Conservation (phyloP, 2,888 invertebrate species). For the Trichopoda pennipes region DNA sequence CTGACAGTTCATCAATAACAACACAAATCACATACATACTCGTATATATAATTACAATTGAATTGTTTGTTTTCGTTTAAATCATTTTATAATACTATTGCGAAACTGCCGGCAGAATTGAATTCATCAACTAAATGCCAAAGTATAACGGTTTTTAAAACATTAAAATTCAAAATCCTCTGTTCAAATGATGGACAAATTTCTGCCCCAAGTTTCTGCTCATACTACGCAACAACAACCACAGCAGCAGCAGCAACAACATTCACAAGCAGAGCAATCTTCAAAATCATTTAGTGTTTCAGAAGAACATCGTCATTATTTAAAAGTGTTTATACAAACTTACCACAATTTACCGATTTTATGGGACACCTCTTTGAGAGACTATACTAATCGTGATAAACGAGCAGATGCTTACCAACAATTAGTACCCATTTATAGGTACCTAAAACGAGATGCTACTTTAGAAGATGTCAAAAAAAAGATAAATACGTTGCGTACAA, state of each 20-base stretch:
- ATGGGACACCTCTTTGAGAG: conserved; percentile 78
- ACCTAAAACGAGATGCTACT: conserved; percentile 78
- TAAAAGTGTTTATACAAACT: conserved; percentile 77
- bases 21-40: conserved; percentile 39
- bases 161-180: conserved; percentile 15
- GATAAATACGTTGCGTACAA: conserved; percentile 78
- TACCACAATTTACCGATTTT: conserved; percentile 77
- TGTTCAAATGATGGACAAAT: conserved; percentile 61
- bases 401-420: conserved; percentile 77
- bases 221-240: conserved; percentile 44
- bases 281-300: conserved; percentile 75
- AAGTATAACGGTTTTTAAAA: conserved; percentile 56
- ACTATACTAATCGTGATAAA: conserved; percentile 79
- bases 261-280: conserved; percentile 31
- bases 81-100: conserved; percentile 10
- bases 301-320: conserved; percentile 77
- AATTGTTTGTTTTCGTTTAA: background rate
- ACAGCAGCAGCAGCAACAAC: conserved; percentile 70
- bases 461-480: conserved; percentile 79
- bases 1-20: conserved; percentile 77
- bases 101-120: background rate
- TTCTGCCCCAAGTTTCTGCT: conserved; percentile 73
- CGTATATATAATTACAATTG: background rate
- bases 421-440: conserved; percentile 75
- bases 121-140: conserved; percentile 21